Conservation (phyloP, 2,113 vertebrate genomes). For the Eonycteris spelaea region DNA sequence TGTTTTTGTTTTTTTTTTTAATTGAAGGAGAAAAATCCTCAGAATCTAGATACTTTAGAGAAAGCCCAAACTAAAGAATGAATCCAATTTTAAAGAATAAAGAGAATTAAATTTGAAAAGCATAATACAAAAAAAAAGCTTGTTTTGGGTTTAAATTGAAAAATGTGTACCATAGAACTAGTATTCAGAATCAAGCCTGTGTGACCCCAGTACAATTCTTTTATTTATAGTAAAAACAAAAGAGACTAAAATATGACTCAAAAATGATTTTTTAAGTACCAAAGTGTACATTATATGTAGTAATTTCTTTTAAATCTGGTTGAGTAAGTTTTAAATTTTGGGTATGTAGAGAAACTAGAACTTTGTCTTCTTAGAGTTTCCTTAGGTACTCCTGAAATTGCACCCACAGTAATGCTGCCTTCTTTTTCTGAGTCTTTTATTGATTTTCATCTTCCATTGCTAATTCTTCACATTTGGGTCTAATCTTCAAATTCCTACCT, state of each 20-base stretch:
- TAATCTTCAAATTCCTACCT: neutral
- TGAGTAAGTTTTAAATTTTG: neutral
- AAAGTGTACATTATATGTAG: neutral
- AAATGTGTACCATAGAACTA: neutral
- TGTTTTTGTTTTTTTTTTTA: neutral
- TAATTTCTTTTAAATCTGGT: neutral
- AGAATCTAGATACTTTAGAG: neutral
- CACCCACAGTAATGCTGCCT: neutral
- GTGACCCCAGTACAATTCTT: neutral
- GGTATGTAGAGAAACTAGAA: neutral
- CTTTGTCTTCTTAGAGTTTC: neutral
- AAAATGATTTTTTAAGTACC: neutral
- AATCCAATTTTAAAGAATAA: neutral
- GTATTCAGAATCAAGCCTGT: neutral
- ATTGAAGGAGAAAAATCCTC: neutral
- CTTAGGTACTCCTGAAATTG: neutral
- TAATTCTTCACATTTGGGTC: neutral
- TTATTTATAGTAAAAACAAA: neutral
- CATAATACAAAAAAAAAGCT: neutral
- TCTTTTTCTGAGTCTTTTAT: neutral
- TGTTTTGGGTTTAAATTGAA: neutral
- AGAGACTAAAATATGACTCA: neutral
- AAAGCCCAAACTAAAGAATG: neutral
- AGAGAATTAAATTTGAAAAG: neutral
- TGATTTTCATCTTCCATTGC: neutral